Base-by-base conservation (phyloP, 1,140 invertebrate species). In the Anadara kagoshimensis region DNA sequence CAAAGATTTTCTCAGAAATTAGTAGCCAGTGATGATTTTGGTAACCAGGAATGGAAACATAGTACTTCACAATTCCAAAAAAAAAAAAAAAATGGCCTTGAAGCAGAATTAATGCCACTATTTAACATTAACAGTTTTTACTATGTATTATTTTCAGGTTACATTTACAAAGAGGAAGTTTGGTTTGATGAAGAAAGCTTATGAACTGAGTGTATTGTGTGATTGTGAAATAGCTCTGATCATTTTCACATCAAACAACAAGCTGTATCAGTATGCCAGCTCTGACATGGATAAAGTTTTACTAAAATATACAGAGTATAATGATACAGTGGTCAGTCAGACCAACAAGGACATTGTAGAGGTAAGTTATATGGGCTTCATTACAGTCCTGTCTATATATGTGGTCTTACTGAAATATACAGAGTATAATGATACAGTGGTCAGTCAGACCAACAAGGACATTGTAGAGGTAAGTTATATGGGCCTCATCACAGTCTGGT, bases 321-420 rank as follows among this genome's bases (percentile, higher is more conserved):
- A 99, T 91, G 98, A 99, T 91, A 98, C 98, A 29, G 98, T 99
- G 89, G 98, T 99, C 91, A 98, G 96, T 81, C 94, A 99, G 83
- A 99, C 98, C 86, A 99, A 99, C 91, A 97, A 97, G 90, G 99
- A 99, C 91, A 99, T 99, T 87, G 97, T 99, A 90, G 98, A 99
- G 95, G 97, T 98, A 93, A 93, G 94, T 82, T 36, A 7, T 36
- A 36, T 36, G 2, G 29, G 29, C 29, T 3, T 3, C 29, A 36
- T 3, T 3, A 36, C 29, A 36, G 29, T 36, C 29, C 7, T 36
- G 29, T 36, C 7, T 36, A 99, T 99, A 97, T 98, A 99, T 92
- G 98, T 98, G 91, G 97, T 99, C 81, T 92, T 99, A 79, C 93
- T 99, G 83, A 99, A 99, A 91, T 99, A 99, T 91, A 99, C 98